phyloP scores from a whole-genome alignment of 2,797 vertebrate genomes.

The Myotis daubentonii region DNA sequence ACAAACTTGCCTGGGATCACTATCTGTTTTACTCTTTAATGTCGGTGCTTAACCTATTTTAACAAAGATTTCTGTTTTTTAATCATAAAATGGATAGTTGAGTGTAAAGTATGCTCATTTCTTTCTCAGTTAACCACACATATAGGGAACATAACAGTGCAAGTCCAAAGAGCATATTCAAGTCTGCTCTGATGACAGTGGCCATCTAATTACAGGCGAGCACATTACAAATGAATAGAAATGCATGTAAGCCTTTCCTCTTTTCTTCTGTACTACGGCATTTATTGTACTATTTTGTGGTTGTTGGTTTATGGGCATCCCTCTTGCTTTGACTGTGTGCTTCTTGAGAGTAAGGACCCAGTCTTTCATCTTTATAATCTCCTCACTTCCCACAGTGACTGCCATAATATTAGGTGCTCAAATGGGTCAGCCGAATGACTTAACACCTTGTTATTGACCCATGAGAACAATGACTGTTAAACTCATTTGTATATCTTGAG shows the following conservation, averaged over 20 bases:
- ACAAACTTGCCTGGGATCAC: background rate
- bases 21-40: background rate
- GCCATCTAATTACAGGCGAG: background rate
- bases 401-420: background rate
- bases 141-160: background rate
- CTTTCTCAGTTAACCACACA: constrained; percentile 6
- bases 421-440: background rate
- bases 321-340: background rate
- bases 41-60: background rate
- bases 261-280: background rate
- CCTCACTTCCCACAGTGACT: background rate
- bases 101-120: constrained; percentile 1
- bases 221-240: background rate
- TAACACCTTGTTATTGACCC: background rate
- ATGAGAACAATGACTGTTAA: background rate
- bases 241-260: background rate
- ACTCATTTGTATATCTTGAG: constrained; percentile 13
- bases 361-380: background rate
- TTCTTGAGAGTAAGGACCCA: background rate
- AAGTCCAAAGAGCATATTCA: background rate
- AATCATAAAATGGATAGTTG: constrained; percentile 2
- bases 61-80: constrained; percentile 16
- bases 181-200: background rate
- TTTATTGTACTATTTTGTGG: background rate
- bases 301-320: background rate